Evolutionary conservation across 1,140 invertebrate genomes (phyloP).

Genomic region (Plectus sambesii): DNA sequence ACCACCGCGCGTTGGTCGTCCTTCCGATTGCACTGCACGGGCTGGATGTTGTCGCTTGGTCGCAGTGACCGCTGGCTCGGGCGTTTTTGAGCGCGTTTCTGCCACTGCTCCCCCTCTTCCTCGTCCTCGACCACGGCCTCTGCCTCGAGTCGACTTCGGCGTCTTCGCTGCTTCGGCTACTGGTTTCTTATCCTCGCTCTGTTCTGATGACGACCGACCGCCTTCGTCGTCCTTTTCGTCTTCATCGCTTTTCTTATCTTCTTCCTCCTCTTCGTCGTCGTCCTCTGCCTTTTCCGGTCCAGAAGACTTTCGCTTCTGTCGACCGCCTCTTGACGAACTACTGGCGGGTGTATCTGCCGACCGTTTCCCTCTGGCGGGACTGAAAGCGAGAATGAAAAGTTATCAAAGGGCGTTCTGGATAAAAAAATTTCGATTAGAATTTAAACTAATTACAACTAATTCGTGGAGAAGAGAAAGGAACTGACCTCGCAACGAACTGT

Average conservation of each 20-base stretch:
- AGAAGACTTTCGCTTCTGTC: too few species aligned
- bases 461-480: too few species aligned
- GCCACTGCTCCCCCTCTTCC: slow-evolving; percentile 17
- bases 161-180: neutral
- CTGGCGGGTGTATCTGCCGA: too few species aligned
- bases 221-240: neutral
- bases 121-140: slow-evolving; percentile 12
- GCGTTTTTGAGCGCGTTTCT: neutral
- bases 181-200: too few species aligned
- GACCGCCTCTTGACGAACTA: too few species aligned
- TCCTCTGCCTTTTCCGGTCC: slow-evolving; percentile 1
- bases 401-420: too few species aligned
- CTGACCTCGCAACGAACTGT: too few species aligned
- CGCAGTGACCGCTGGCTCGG: slow-evolving; percentile 3
- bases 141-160: neutral
- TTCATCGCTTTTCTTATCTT: neutral
- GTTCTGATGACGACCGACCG: too few species aligned
- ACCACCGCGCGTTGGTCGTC: neutral
- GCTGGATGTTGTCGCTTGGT: neutral
- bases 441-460: too few species aligned
- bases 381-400: too few species aligned
- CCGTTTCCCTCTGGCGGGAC: too few species aligned
- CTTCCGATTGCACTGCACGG: slow-evolving; percentile 4
- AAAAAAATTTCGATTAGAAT: too few species aligned
- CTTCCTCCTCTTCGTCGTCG: neutral